Evolutionary conservation across 2,797 vertebrate species (phyloP).

Genomic region (Cossypha heuglini): DNA sequence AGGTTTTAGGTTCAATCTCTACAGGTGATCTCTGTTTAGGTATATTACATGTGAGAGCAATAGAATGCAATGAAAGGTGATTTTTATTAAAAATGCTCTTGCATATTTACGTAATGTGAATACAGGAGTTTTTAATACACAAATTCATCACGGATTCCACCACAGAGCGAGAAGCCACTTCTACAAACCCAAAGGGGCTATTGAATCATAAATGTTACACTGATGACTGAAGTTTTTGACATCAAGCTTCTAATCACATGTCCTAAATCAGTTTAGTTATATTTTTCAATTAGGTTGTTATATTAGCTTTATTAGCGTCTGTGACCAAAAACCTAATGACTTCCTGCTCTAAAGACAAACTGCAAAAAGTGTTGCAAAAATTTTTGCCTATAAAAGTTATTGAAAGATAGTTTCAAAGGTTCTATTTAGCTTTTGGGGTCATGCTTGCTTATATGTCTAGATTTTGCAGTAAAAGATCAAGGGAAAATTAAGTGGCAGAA

Average conservation of each 20-base stretch:
- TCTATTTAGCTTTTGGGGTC: not conserved
- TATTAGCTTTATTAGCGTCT: not conserved
- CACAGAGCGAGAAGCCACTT: not conserved
- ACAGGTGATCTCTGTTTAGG: not conserved
- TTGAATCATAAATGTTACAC: not conserved
- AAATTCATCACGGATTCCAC: not conserved
- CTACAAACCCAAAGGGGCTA: not conserved
- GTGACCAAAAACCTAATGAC: not conserved
- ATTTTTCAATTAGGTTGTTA: not conserved
- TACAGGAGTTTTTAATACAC: not conserved
- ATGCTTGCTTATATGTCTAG: not conserved
- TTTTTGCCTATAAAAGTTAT: not conserved
- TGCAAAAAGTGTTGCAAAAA: not conserved
- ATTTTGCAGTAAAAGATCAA: not conserved
- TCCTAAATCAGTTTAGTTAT: not conserved
- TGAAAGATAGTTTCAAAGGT: not conserved
- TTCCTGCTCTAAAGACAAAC: not conserved
- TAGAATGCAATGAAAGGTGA: not conserved
- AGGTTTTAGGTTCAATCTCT: conserved; percentile 6
- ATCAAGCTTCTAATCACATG: not conserved
- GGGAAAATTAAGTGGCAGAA: not conserved
- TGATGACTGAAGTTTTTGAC: not conserved
- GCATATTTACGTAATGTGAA: not conserved
- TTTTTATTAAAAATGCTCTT: conserved; percentile 20
- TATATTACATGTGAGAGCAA: not conserved